phyloP scores from a whole-genome alignment of 1,140 invertebrate genomes.

The Catajapyx aquilonaris region DNA sequence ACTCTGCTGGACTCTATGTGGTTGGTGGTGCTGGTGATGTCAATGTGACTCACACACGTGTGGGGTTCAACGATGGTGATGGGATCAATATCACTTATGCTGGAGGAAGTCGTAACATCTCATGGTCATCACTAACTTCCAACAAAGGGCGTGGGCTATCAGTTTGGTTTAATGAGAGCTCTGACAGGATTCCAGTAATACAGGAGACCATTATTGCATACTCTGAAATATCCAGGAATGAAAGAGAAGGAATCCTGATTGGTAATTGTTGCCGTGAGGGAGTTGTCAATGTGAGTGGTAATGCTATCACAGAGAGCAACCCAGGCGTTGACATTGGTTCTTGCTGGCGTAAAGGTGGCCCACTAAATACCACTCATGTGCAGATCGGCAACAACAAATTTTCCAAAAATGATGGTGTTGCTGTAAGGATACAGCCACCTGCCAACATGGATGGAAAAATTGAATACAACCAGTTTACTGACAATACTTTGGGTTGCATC shows the following conservation, averaged over 20 bases:
- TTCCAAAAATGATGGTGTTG: slow-evolving; percentile 47
- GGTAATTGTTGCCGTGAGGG: slow-evolving; percentile 30
- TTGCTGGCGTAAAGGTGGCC: slow-evolving; percentile 15
- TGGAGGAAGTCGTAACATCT: slow-evolving; percentile 74
- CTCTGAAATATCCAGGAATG: slow-evolving; percentile 61
- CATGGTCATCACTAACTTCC: slow-evolving; percentile 49
- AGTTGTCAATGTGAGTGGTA: slow-evolving; percentile 60
- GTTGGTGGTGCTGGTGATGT: slow-evolving; percentile 70
- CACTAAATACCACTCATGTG: slow-evolving; percentile 29
- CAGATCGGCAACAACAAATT: slow-evolving; percentile 74
- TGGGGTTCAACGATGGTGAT: slow-evolving; percentile 80
- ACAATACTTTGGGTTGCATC: slow-evolving; percentile 60
- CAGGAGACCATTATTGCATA: slow-evolving; percentile 74
- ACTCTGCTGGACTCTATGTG: slow-evolving; percentile 72
- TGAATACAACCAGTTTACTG: slow-evolving; percentile 70
- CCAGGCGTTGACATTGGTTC: slow-evolving; percentile 17
- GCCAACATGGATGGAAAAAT: slow-evolving; percentile 57
- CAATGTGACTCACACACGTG: slow-evolving; percentile 70
- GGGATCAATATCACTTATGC: slow-evolving; percentile 77
- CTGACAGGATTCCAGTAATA: slow-evolving; percentile 50
- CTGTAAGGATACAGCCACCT: slow-evolving; percentile 59
- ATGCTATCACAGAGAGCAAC: slow-evolving; percentile 52
- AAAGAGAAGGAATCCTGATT: slow-evolving; percentile 59
- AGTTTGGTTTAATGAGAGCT: slow-evolving; percentile 72
- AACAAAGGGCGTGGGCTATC: slow-evolving; percentile 70